Evolutionary conservation across 2,888 invertebrate genomes (phyloP), one percentile per base, ranked within the genome.

Genomic region (Heteromyza rotundicornis): DNA sequence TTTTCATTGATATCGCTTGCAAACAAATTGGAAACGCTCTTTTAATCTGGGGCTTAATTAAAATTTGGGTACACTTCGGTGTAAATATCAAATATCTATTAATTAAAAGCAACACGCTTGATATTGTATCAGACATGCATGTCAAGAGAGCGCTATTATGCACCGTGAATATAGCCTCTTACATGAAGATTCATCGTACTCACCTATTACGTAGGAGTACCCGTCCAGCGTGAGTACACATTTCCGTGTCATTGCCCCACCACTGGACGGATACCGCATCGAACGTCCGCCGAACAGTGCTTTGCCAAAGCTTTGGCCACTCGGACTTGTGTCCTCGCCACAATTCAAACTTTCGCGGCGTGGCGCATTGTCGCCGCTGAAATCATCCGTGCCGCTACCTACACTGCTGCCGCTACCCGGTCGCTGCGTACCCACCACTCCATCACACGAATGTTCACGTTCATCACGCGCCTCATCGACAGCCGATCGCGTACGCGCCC

Each of bases 201-300:
- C 84, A 93, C 94, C 93, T 86, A 94, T 94, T 74, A 93, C 92
- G 84, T 94, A 94, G 68, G 91, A 92, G 85, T 92, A 93, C 75
- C 93, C 93, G 82, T 93, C 93, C 70, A 94, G 86, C 52, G 92
- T 92, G 69, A 93, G 88, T 67, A 93, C 90, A 85, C 93, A 94
- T 84, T 91, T 91, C 78, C 90, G 86, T 22, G 90, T 86, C 64
- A 88, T 88, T 73, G 87, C 84, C 66, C 87, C 86, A 60, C 68
- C 69, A 68, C 79, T 73, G 70, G 82, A 79, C 76, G 80, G 80
- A 77, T 78, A 79, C 74, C 79, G 78, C 73, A 73, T 74, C 69
- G 77, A 77, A 65, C 76, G 76, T 72, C 64, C 69, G 72, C 69
- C 80, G 74, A 76, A 63, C 54, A 73, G 68, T 50, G 75, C 67